Evolutionary conservation across 2,888 invertebrate species (phyloP), one percentile per base, ranked within the genome.

Genomic region (Crepidodera aurea): DNA sequence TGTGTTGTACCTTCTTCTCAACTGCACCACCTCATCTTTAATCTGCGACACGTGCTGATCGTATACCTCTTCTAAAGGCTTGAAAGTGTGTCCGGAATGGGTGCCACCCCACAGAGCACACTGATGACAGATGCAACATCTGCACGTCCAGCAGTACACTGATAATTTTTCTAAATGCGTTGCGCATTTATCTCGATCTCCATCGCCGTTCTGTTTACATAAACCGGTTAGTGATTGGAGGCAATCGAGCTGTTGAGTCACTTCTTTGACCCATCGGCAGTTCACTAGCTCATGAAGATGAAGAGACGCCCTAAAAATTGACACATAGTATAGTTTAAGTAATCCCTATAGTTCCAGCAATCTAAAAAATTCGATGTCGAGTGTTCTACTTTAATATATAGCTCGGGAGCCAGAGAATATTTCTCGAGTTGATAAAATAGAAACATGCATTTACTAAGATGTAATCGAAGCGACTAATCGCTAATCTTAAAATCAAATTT

Each of bases 231-330:
- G 84, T 70, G 90, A 89, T 78, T 95, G 94, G 75, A 96, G 85
- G 4, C 91, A 91, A 79, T 96, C 95, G 57, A 96, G 86, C 79
- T 96, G 95, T 78, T 94, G 92, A 0, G 95, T 96, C 55, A 96
- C 95, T 80, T 96, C 96, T 81, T 95, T 94, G 65, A 94, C 94
- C 96, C 96, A 96, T 69, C 96, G 89, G 81, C 96, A 96, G 82
- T 96, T 96, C 44, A 96, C 95, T 65, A 96, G 84, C 82, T 96
- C 96, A 78, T 94, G 93, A 15, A 96, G 86, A 79, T 93, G 93
- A 59, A 96, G 84, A 8, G 93, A 88, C 1, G 95, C 94, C 64
- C 93, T 66, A 22, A 34, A 56, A 32, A 16, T 0, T n/a, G 13
- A 2, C 4, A 12, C 2, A 18, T 2, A n/a, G 25, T 22, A 29